Conservation (phyloP, 2,888 invertebrate species). For the Sympetrum striolatum region DNA sequence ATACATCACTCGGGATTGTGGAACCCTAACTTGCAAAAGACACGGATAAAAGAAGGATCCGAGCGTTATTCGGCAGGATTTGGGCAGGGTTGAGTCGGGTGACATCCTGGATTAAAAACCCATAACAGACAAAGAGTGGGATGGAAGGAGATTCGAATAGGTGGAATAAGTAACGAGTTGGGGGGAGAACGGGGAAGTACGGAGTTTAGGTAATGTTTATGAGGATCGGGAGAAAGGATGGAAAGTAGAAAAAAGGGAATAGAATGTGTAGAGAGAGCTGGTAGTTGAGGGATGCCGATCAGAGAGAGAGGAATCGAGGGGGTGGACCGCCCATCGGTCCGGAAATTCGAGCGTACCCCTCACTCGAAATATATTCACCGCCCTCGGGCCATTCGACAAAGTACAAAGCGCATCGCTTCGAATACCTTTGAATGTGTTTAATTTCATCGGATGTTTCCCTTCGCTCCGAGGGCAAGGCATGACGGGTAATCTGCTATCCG, state of each 20-base stretch:
- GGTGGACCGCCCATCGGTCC: background rate
- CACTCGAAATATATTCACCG: slow-evolving; percentile 29
- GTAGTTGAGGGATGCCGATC: background rate
- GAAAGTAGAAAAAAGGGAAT: background rate
- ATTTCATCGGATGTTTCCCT: slow-evolving; percentile 30
- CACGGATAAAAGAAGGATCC: too few species aligned
- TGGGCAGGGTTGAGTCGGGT: too few species aligned
- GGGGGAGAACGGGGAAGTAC: background rate
- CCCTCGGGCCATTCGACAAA: slow-evolving; percentile 14
- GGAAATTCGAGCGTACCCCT: background rate
- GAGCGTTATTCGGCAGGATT: too few species aligned
- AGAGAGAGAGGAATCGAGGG: background rate
- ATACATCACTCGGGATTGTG: too few species aligned
- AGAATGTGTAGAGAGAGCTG: background rate
- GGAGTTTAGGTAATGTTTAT: background rate
- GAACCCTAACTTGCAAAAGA: too few species aligned
- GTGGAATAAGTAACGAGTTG: background rate
- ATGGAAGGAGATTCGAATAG: background rate
- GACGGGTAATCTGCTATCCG: slow-evolving; percentile 29
- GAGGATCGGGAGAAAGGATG: background rate
- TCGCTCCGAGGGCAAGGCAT: background rate
- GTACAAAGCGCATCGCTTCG: slow-evolving; percentile 28
- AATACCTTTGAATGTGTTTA: slow-evolving; percentile 38
- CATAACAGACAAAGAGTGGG: background rate
- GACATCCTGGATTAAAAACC: background rate